Percentiles rank a stretch among this genome's conserved stretches.
These are phyloP conservation scores for Galeopterus variegatus DNA, from an alignment of 2,113 vertebrate genomes.

Conservation along the genomic window DNA sequence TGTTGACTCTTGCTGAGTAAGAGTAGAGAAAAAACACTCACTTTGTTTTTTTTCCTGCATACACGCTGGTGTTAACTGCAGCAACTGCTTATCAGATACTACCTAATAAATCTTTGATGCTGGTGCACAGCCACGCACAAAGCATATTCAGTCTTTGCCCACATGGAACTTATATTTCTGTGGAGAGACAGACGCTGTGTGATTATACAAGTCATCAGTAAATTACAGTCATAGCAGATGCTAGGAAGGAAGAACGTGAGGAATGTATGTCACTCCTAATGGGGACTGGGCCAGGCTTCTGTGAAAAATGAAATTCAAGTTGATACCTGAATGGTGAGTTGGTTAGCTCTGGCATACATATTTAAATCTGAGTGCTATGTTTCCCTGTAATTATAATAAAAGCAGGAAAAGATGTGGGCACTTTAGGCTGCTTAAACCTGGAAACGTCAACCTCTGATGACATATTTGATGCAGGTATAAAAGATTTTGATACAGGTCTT, in stretches of 20 bases:
- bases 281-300: background rate
- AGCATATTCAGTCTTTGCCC: background rate
- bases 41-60: no score
- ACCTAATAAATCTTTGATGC: background rate
- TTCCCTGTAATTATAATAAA: background rate
- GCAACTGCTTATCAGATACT: background rate
- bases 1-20: no score
- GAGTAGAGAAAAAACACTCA: no score
- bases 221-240: background rate
- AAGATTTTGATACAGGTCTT: background rate
- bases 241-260: background rate
- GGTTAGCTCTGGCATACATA: background rate
- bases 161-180: rapidly evolving
- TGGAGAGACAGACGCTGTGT: background rate
- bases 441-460: background rate
- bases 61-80: background rate
- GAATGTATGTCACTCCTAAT: background rate
- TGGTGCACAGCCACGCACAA: background rate
- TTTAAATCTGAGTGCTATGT: background rate
- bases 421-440: background rate
- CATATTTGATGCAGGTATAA: background rate
- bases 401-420: background rate
- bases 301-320: background rate
- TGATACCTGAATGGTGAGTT: background rate
- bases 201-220: background rate